These are phyloP conservation scores for Bradypodion ventrale DNA, from an alignment of 2,797 vertebrate species.

Conservation along the genomic window DNA sequence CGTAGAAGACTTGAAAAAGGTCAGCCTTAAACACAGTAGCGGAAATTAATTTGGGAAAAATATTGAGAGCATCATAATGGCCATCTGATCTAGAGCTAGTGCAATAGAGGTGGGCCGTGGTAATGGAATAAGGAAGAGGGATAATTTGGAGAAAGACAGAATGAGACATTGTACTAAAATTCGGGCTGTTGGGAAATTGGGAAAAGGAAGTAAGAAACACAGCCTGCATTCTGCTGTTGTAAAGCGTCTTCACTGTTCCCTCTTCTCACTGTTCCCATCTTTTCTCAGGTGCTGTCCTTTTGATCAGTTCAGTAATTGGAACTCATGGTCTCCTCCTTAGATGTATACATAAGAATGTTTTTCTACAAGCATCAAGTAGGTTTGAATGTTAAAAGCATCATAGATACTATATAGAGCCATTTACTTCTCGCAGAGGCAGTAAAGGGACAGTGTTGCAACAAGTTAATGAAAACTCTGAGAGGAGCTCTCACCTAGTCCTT, in stretches of 20 bases:
- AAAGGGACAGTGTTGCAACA: slow-evolving; percentile 1
- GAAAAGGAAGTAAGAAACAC: not conserved
- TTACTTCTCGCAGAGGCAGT: not conserved
- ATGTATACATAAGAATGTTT: not conserved
- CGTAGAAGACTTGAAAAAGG: not conserved
- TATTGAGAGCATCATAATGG: not conserved
- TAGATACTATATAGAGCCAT: slow-evolving; percentile 5
- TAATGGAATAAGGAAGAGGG: not conserved
- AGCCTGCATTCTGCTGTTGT: not conserved
- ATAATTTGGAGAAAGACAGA: not conserved
- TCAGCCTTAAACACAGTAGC: not conserved
- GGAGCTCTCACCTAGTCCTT: not conserved
- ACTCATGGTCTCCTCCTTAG: not conserved
- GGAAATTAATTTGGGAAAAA: not conserved
- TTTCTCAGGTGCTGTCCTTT: fast-evolving
- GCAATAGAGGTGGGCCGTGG: no score
- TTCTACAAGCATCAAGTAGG: not conserved
- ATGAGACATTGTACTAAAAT: not conserved
- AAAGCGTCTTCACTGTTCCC: not conserved
- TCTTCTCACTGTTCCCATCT: not conserved
- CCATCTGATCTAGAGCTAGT: not conserved
- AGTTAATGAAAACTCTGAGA: not conserved
- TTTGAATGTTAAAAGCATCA: slow-evolving; percentile 14
- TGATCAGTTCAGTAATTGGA: not conserved
- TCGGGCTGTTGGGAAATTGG: not conserved